These are phyloP conservation scores for Cosmia trapezina DNA, from an alignment of 2,888 invertebrate genomes.

Conservation along the genomic window DNA sequence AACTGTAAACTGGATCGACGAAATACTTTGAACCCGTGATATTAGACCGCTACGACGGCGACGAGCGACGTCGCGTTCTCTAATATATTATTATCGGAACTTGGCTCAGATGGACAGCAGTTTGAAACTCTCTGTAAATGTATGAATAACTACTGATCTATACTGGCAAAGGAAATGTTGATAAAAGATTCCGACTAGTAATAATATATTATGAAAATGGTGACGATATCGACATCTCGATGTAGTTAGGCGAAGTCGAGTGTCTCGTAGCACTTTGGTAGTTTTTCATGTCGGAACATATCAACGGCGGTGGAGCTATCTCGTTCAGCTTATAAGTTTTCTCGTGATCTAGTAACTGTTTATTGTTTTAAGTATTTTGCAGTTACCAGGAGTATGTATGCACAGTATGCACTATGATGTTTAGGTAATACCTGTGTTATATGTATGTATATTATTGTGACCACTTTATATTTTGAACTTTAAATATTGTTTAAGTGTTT, in stretches of 20 bases:
- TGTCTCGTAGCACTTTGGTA: slow-evolving; percentile 38
- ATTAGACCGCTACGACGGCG: slow-evolving; percentile 31
- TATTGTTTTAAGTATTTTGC: slow-evolving; percentile 72
- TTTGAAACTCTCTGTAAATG: slow-evolving; percentile 32
- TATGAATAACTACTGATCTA: slow-evolving; percentile 26
- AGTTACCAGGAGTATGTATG: slow-evolving; percentile 64
- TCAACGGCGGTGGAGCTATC: slow-evolving; percentile 66
- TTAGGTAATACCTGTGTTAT: slow-evolving; percentile 78
- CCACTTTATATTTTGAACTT: slow-evolving; percentile 82
- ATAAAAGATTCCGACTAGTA: slow-evolving; percentile 30
- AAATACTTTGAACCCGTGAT: slow-evolving; percentile 46
- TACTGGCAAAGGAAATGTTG: slow-evolving; percentile 7
- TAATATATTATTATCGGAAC: slow-evolving; percentile 54
- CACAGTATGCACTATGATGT: slow-evolving; percentile 70
- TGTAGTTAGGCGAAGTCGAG: slow-evolving; percentile 13
- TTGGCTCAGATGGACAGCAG: slow-evolving; percentile 10
- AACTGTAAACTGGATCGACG: slow-evolving; percentile 68
- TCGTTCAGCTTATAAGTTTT: slow-evolving; percentile 69
- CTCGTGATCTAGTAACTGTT: slow-evolving; percentile 66
- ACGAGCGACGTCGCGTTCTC: slow-evolving; percentile 21
- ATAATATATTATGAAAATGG: slow-evolving; percentile 48
- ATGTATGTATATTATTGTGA: slow-evolving; percentile 77
- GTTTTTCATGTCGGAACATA: slow-evolving; percentile 71
- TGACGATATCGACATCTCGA: slow-evolving; percentile 18
- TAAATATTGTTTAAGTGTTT: slow-evolving; percentile 80